These are phyloP conservation scores for Girardinichthys multiradiatus DNA, from an alignment of 2,113 vertebrate genomes.

Conservation along the genomic window DNA sequence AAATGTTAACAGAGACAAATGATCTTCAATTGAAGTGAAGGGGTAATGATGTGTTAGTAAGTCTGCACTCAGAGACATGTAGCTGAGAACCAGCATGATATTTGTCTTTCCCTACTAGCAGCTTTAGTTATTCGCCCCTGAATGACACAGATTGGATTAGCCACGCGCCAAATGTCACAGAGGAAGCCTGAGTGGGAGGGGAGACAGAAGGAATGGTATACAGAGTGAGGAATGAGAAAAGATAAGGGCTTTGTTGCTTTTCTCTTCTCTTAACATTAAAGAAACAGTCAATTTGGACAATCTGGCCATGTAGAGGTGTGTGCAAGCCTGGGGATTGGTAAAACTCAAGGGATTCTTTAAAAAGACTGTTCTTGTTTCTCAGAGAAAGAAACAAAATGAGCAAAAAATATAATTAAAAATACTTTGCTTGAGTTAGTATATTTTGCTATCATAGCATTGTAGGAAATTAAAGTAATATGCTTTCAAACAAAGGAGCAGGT, in stretches of 20 bases:
- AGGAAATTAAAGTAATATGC: no score
- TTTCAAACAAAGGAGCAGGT: no score
- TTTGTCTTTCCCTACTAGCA: constrained; percentile 63
- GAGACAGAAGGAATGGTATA: constrained; percentile 17
- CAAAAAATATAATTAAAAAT: no score
- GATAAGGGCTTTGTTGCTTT: constrained; percentile 68
- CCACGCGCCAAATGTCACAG: constrained; percentile 71
- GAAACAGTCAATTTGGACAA: constrained; percentile 24
- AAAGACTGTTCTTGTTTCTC: no score
- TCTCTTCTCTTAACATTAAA: constrained; percentile 44
- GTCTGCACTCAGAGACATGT: constrained; percentile 44
- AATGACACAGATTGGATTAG: constrained; percentile 76
- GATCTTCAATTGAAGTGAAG: constrained; percentile 16
- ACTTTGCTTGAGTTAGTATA: no score
- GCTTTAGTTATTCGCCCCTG: constrained; percentile 52
- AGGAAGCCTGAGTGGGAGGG: constrained; percentile 28
- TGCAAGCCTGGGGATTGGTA: no score
- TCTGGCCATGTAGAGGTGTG: constrained; percentile 17
- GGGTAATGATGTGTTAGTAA: constrained; percentile 51
- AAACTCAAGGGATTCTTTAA: no score
- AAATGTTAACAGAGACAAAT: constrained; percentile 21
- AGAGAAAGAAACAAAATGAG: no score
- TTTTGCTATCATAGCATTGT: no score
- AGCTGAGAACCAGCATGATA: constrained; percentile 53
- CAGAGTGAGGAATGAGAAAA: constrained; percentile 51